A percentile compares a stretch with the other conserved stretches of the same genome.
Conservation (phyloP, 1,140 invertebrate species). For the Drosophila simulans region DNA sequence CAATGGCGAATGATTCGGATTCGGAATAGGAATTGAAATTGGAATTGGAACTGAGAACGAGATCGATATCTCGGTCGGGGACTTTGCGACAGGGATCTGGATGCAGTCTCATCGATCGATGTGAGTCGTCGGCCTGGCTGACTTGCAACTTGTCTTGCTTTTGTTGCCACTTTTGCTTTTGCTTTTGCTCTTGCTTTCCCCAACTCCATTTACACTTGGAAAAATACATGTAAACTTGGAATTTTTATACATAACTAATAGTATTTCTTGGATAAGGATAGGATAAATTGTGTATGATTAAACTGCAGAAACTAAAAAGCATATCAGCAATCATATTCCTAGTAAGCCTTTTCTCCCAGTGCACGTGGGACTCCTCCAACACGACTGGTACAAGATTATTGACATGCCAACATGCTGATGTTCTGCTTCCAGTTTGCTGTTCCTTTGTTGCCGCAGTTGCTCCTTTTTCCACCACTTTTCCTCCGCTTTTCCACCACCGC, state of each 20-base stretch:
- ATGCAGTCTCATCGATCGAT: background rate
- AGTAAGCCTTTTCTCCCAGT: background rate
- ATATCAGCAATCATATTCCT: too few relatives aligned
- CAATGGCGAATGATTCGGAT: constrained; percentile 9
- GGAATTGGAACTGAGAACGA: background rate
- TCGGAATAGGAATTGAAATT: constrained; percentile 2
- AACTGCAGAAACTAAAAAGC: too few relatives aligned
- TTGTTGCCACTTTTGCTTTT: constrained; percentile 43
- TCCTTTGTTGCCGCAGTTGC: constrained; percentile 48
- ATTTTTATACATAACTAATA: too few relatives aligned
- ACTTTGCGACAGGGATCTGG: background rate
- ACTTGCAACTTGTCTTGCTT: constrained; percentile 34
- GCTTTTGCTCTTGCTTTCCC: constrained; percentile 34
- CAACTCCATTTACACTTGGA: background rate
- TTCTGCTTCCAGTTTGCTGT: constrained; percentile 51
- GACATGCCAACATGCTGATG: constrained; percentile 81
- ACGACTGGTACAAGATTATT: constrained; percentile 70
- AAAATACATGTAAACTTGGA: background rate
- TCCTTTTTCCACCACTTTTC: constrained; percentile 14
- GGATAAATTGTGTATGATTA: too few relatives aligned
- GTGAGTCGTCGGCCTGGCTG: background rate
- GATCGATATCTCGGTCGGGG: constrained; percentile 1
- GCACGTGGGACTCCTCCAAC: constrained; percentile 1
- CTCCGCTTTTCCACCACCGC: constrained; percentile 1
- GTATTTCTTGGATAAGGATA: too few relatives aligned